Conservation (phyloP, 2,888 invertebrate genomes). For the Drosophila multiciliata region DNA sequence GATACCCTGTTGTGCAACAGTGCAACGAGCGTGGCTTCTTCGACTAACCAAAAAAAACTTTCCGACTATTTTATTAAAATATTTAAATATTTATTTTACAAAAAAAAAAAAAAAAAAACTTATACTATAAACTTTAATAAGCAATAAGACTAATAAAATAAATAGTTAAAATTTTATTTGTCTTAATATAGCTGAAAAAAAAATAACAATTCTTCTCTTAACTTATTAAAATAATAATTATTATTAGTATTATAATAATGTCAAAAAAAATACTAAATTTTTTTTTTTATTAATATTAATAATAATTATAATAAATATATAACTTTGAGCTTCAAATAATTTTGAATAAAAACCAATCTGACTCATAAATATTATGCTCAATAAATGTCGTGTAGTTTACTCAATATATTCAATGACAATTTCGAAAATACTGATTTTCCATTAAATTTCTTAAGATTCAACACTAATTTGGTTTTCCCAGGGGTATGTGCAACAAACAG, state of each 20-base stretch:
- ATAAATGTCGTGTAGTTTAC: background rate
- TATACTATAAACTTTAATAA: background rate
- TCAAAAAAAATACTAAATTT: no score
- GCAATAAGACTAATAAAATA: no score
- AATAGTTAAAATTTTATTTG: background rate
- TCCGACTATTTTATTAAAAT: background rate
- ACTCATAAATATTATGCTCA: background rate
- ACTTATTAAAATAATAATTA: no score
- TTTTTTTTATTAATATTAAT: no score
- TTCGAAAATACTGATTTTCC: background rate
- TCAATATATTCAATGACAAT: background rate
- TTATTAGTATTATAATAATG: no score
- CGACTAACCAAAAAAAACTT: background rate
- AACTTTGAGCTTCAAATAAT: background rate
- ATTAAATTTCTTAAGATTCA: background rate
- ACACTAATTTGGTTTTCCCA: background rate
- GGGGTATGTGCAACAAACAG: slow-evolving; percentile 17
- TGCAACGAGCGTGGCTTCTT: background rate
- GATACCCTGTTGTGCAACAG: slow-evolving; percentile 11
- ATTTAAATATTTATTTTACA: background rate
- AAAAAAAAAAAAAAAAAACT: background rate
- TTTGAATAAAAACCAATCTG: background rate
- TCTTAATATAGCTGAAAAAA: background rate
- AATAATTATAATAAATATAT: no score
- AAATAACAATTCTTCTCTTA: accelerated